Evolutionary conservation across 2,797 vertebrate genomes (phyloP), one percentile per base, ranked within the genome.

Genomic region (Trachurus trachurus): DNA sequence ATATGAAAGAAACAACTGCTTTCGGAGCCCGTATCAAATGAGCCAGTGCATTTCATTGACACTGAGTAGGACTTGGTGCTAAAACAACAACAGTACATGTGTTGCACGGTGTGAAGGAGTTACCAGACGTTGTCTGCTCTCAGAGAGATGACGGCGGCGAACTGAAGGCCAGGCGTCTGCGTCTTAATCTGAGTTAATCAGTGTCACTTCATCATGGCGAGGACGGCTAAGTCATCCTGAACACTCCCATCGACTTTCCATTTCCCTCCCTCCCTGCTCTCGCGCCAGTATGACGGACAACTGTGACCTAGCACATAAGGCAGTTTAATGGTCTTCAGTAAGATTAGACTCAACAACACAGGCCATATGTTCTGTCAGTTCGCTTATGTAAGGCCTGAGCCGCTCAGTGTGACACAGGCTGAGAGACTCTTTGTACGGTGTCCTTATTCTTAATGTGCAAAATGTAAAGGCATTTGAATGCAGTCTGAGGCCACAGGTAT

Each of bases 131-230:
- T 26, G 39, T 31, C 47, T 58, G 40, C 16, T 26, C 45, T 75
- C 45, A 45, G 31, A 37, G 63, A 72, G 77, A 79, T 76, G 31
- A 76, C 59, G 16, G 69, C 21, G 49, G 70, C 44, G 40, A 75
- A 71, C 66, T 22, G 79, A 82, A 86, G 78, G 79, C 64, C 54
- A 44, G 79, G 39, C 44, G 19, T 71, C 74, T 85, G 66, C 4
- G 54, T 93, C 89, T 89, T 90, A 82, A 89, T 90, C 82, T 66
- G 22, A 86, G 63, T 58, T 87, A 87, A 89, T 92, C 88, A 89
- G 85, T 84, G 80, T 78, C 78, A 67, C 78, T 88, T 84, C 76
- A 89, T 90, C 84, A 83, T 3, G 31, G 42, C 45, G 29, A 82
- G 75, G 86, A 84, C 77, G n/a, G 78, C 66, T 26, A 78, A 91